A percentile compares a stretch with the other conserved stretches of the same genome.
Evolutionary conservation across 2,797 vertebrate genomes (phyloP).

Genomic region (Danio albolineatus): DNA sequence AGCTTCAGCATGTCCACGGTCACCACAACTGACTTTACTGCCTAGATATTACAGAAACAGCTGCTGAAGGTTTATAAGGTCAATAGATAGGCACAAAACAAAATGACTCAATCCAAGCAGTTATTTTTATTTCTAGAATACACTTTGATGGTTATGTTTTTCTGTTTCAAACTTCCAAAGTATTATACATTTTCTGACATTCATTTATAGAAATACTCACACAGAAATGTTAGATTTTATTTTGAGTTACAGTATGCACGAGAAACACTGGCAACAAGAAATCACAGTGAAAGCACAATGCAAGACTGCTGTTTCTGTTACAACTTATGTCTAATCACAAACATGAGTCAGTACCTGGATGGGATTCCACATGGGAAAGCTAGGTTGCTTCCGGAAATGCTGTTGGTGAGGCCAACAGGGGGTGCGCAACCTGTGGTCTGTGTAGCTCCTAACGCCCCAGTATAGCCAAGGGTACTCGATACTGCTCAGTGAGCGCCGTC

Average conservation of each 20-base stretch:
- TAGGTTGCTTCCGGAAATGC: too few species aligned
- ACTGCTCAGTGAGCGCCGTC: too few species aligned
- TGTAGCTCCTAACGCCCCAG: too few species aligned
- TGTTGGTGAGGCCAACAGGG: too few species aligned
- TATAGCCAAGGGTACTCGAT: too few species aligned
- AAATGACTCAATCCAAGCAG: background rate
- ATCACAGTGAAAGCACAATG: background rate
- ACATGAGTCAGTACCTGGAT: too few species aligned
- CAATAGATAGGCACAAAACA: background rate
- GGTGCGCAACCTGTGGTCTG: too few species aligned
- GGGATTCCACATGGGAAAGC: too few species aligned
- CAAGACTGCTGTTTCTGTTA: background rate
- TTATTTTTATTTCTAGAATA: background rate
- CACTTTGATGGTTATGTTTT: background rate
- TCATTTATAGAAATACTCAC: background rate
- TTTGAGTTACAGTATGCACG: background rate
- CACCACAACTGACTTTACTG: slow-evolving; percentile 32
- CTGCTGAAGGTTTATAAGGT: background rate
- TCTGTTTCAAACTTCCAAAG: background rate
- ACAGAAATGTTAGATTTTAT: background rate
- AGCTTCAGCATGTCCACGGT: slow-evolving; percentile 42
- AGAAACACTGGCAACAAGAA: background rate
- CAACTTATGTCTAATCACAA: too few species aligned
- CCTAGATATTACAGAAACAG: slow-evolving; percentile 51
- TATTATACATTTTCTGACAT: background rate